These are phyloP conservation scores for Actenoides lindsayi DNA, from an alignment of 2,113 vertebrate genomes.

Conservation along the genomic window DNA sequence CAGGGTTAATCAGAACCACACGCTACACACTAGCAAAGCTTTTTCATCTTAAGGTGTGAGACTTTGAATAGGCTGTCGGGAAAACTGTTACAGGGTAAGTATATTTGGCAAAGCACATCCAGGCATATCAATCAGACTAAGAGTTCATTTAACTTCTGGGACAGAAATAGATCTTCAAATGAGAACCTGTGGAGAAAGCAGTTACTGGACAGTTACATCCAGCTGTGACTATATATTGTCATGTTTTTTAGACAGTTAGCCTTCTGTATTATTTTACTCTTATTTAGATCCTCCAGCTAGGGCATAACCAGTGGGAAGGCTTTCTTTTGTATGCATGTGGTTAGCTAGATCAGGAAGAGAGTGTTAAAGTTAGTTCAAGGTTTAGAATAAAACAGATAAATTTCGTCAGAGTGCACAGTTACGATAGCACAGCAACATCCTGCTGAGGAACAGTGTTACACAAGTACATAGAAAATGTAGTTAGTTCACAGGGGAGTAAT, in stretches of 20 bases:
- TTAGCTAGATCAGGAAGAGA: neutral
- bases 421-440: neutral
- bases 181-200: neutral
- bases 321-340: neutral
- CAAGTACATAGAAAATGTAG: rapidly evolving
- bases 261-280: neutral
- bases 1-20: neutral
- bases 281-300: neutral
- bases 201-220: neutral
- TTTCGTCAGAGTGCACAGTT: neutral
- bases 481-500: neutral
- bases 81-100: neutral
- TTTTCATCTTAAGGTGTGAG: neutral
- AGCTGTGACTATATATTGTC: neutral
- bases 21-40: neutral
- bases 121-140: neutral
- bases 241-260: neutral
- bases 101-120: neutral
- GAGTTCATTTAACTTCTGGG: neutral
- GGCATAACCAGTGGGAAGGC: neutral
- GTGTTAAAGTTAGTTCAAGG: neutral
- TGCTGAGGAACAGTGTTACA: neutral
- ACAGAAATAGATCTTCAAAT: neutral
- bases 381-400: neutral
- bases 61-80: neutral